A percentile compares a stretch with the other conserved stretches of the same genome.
Evolutionary conservation across 2,888 invertebrate species (phyloP).

Genomic region (Phlogophora meticulosa): DNA sequence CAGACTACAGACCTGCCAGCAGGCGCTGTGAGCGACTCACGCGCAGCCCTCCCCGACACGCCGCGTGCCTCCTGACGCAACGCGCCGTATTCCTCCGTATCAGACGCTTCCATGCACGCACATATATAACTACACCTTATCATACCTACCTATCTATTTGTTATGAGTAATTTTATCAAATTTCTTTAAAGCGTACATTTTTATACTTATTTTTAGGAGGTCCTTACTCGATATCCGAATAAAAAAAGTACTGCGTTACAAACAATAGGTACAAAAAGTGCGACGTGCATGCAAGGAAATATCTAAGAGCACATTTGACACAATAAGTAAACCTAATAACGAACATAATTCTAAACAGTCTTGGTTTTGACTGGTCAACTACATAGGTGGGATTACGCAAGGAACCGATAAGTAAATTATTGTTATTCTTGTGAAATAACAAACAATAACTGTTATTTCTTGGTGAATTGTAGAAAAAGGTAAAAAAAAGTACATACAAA

Average conservation of each 20-base stretch:
- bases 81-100: slow-evolving; percentile 55
- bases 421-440: slow-evolving; percentile 54
- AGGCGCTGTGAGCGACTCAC: not conserved
- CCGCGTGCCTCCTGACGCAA: slow-evolving; percentile 43
- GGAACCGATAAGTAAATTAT: slow-evolving; percentile 76
- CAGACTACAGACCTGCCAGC: not conserved
- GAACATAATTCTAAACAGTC: slow-evolving; percentile 89
- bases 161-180: slow-evolving; percentile 88
- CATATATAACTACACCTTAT: slow-evolving; percentile 86
- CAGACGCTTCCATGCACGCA: slow-evolving; percentile 80
- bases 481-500: slow-evolving; percentile 57
- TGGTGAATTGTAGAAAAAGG: slow-evolving; percentile 48
- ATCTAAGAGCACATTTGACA: slow-evolving; percentile 78
- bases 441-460: slow-evolving; percentile 43
- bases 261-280: slow-evolving; percentile 81
- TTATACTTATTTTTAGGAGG: slow-evolving; percentile 89
- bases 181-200: slow-evolving; percentile 91
- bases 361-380: slow-evolving; percentile 88
- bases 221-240: slow-evolving; percentile 84
- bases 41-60: slow-evolving; percentile 22
- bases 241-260: slow-evolving; percentile 75
- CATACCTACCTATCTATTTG: slow-evolving; percentile 88
- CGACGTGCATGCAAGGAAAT: slow-evolving; percentile 83
- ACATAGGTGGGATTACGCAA: slow-evolving; percentile 86
- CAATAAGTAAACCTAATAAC: slow-evolving; percentile 85